A percentile compares a stretch with the other conserved stretches of the same genome.
phyloP scores from a whole-genome alignment of 2,797 vertebrate species.

The Choloepus didactylus region DNA sequence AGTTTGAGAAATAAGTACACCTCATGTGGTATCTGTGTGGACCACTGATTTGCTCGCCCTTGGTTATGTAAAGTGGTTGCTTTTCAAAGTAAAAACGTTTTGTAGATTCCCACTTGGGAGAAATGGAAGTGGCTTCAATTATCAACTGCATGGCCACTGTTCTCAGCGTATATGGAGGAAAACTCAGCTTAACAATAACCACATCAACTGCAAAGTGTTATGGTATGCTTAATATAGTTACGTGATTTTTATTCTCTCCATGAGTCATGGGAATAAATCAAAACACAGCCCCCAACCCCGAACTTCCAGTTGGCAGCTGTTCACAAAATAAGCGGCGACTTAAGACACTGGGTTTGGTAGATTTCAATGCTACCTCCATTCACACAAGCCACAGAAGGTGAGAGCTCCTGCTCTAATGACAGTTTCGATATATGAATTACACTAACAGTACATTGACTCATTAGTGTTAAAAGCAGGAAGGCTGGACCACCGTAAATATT shows the following conservation, averaged over 20 bases:
- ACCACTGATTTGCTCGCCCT: conserved; percentile 75
- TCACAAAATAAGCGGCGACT: conserved; percentile 84
- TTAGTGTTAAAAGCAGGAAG: background rate
- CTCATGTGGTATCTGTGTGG: conserved; percentile 75
- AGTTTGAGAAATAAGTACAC: conserved; percentile 84
- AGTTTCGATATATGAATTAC: conserved; percentile 60
- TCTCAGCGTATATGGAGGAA: background rate
- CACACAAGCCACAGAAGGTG: conserved; percentile 81
- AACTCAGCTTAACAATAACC: conserved; percentile 55
- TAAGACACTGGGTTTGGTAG: conserved; percentile 85
- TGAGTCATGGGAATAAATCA: conserved; percentile 83
- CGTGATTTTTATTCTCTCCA: conserved; percentile 79
- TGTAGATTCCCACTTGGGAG: conserved; percentile 72
- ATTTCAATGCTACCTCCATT: conserved; percentile 85
- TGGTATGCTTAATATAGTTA: conserved; percentile 50
- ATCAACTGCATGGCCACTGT: conserved; percentile 63
- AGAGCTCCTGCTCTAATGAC: conserved; percentile 83
- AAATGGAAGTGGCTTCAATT: conserved; percentile 73
- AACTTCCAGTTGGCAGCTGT: conserved; percentile 84
- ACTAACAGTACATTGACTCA: background rate
- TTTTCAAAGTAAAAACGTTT: conserved; percentile 78
- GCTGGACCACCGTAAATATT: background rate
- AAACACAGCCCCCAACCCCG: conserved; percentile 68
- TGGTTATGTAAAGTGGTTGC: conserved; percentile 77
- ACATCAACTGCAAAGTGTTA: conserved; percentile 69